Evolutionary conservation across 2,797 vertebrate species (phyloP).

Genomic region (Oreonectes daqikongensis): DNA sequence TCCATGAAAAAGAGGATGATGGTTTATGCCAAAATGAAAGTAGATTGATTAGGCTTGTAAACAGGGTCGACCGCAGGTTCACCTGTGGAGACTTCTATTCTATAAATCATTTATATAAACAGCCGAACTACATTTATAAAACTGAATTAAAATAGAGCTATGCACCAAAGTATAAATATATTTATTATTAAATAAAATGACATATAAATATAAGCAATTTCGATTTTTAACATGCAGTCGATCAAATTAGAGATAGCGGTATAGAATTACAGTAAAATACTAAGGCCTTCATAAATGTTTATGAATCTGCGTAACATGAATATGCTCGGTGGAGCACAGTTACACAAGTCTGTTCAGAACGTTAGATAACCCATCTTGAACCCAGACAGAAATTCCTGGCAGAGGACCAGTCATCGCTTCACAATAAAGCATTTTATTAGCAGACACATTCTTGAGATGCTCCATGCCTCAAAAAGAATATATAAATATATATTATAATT

Average conservation of each 20-base stretch:
- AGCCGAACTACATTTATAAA: no score
- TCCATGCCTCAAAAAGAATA: not conserved
- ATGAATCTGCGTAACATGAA: slow-evolving; percentile 19
- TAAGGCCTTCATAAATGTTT: slow-evolving; percentile 17
- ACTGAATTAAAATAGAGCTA: no score
- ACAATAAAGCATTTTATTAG: slow-evolving; percentile 11
- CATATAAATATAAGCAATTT: not conserved
- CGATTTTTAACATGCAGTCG: not conserved
- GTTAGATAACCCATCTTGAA: slow-evolving; percentile 27
- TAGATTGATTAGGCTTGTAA: slow-evolving; percentile 47
- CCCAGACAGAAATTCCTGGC: slow-evolving; percentile 36
- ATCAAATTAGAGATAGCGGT: not conserved
- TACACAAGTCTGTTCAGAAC: slow-evolving; percentile 26
- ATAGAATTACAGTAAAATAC: slow-evolving; percentile 7
- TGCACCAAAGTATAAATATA: no score
- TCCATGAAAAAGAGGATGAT: slow-evolving; percentile 44
- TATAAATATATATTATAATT: slow-evolving; percentile 1
- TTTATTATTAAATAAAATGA: slow-evolving; percentile 9
- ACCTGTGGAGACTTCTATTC: no score
- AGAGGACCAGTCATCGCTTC: slow-evolving; percentile 19
- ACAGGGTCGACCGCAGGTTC: slow-evolving; percentile 37
- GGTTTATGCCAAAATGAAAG: slow-evolving; percentile 44
- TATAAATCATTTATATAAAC: no score
- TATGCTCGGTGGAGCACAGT: slow-evolving; percentile 6
- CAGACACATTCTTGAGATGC: slow-evolving; percentile 9